These are phyloP conservation scores for Caenorhabditis briggsae DNA, from an alignment of 1,140 invertebrate species.

Conservation along the genomic window DNA sequence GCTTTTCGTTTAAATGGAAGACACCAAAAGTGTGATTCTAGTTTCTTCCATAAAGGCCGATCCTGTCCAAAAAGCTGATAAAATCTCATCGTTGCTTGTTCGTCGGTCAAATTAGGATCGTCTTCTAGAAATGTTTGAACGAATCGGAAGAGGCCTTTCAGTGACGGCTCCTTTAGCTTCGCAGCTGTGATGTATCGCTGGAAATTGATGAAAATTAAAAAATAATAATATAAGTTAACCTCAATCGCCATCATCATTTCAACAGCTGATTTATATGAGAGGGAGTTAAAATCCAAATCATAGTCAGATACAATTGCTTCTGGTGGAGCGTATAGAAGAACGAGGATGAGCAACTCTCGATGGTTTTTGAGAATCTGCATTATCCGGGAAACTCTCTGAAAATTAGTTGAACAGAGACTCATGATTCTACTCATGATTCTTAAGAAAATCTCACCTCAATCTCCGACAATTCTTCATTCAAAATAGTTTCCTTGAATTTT, in stretches of 20 bases:
- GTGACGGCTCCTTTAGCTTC: conserved; percentile 11
- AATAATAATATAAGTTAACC: background rate
- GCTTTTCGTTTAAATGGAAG: background rate
- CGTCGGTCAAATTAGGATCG: background rate
- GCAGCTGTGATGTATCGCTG: conserved; percentile 41
- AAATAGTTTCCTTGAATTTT: background rate
- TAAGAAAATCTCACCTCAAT: background rate
- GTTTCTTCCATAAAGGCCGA: conserved; percentile 28
- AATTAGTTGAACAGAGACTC: background rate
- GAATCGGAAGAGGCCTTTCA: background rate
- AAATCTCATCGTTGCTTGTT: conserved; percentile 21
- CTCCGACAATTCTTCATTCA: background rate
- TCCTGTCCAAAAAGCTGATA: conserved; percentile 41
- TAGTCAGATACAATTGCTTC: conserved; percentile 10
- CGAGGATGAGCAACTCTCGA: background rate
- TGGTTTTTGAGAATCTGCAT: background rate
- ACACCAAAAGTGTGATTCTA: conserved; percentile 39
- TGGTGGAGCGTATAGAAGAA: conserved; percentile 8
- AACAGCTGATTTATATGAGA: conserved; percentile 20
- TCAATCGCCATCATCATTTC: conserved; percentile 39
- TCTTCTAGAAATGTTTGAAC: conserved; percentile 19
- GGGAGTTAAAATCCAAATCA: background rate
- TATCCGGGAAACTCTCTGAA: conserved; percentile 12
- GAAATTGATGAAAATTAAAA: background rate
- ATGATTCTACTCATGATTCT: background rate